Evolutionary conservation across 2,888 invertebrate species (phyloP).

Genomic region (Yponomeuta cagnagella): DNA sequence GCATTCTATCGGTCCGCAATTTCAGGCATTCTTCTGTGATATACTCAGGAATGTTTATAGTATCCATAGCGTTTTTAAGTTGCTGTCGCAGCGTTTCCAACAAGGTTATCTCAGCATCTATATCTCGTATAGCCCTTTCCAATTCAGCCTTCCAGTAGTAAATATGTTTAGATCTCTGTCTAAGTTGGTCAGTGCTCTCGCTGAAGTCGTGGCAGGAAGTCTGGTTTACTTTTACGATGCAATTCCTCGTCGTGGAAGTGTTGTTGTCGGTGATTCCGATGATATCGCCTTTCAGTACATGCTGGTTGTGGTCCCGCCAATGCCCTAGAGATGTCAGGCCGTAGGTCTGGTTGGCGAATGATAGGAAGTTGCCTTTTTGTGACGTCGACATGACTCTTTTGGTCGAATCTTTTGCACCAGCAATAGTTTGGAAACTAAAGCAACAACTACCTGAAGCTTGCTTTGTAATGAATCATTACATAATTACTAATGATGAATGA

Average conservation of each 20-base stretch:
- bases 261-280: slow-evolving; percentile 56
- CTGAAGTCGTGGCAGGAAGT: slow-evolving; percentile 55
- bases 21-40: slow-evolving; percentile 82
- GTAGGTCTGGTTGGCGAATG: slow-evolving; percentile 51
- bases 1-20: slow-evolving; percentile 79
- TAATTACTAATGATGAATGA: too few species aligned
- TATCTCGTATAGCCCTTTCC: slow-evolving; percentile 59
- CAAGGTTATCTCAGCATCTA: slow-evolving; percentile 54
- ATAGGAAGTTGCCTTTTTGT: slow-evolving; percentile 51
- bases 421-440: slow-evolving; percentile 16
- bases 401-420: too few species aligned
- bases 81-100: slow-evolving; percentile 61
- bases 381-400: slow-evolving; percentile 36
- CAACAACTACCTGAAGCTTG: too few species aligned
- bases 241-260: slow-evolving; percentile 61
- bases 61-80: slow-evolving; percentile 59
- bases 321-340: slow-evolving; percentile 46
- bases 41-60: slow-evolving; percentile 49
- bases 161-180: slow-evolving; percentile 57
- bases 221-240: slow-evolving; percentile 64
- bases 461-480: too few species aligned
- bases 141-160: slow-evolving; percentile 66
- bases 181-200: slow-evolving; percentile 60
- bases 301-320: slow-evolving; percentile 58
- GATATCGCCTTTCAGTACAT: slow-evolving; percentile 58